phyloP scores from a whole-genome alignment of 2,888 invertebrate species.

The Cyrtodaria siliqua region DNA sequence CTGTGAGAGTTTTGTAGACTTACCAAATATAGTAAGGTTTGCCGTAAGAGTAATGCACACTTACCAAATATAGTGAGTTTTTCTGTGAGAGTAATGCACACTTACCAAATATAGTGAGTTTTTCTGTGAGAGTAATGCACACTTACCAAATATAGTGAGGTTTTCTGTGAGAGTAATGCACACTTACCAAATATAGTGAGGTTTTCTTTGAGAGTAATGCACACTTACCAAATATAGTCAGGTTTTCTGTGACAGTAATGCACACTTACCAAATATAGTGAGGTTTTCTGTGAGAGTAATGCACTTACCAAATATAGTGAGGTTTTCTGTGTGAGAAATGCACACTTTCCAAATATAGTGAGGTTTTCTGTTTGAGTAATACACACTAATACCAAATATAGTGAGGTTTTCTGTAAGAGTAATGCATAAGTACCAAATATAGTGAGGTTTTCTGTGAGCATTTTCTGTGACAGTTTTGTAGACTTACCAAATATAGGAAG shows the following conservation, averaged over 20 bases:
- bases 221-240: constrained; percentile 86
- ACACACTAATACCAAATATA: constrained; percentile 85
- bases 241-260: constrained; percentile 85
- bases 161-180: constrained; percentile 72
- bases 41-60: constrained; percentile 86
- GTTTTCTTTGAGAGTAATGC: constrained; percentile 86
- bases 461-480: constrained; percentile 86
- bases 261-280: constrained; percentile 75
- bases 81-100: constrained; percentile 86
- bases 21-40: constrained; percentile 86
- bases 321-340: constrained; percentile 82
- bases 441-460: constrained; percentile 85
- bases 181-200: constrained; percentile 86
- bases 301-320: constrained; percentile 86
- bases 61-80: constrained; percentile 84
- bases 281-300: too few relatives aligned
- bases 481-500: constrained; percentile 86
- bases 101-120: too few relatives aligned
- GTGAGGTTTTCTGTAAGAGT: constrained; percentile 82
- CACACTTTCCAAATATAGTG: constrained; percentile 85
- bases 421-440: constrained; percentile 84
- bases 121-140: not conserved
- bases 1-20: constrained; percentile 27
- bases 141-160: constrained; percentile 86
- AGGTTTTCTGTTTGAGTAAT: constrained; percentile 86